A percentile compares a stretch with the other conserved stretches of the same genome.
phyloP scores from a whole-genome alignment of 2,888 invertebrate genomes.

The Drosophila pseudotalamancana region DNA sequence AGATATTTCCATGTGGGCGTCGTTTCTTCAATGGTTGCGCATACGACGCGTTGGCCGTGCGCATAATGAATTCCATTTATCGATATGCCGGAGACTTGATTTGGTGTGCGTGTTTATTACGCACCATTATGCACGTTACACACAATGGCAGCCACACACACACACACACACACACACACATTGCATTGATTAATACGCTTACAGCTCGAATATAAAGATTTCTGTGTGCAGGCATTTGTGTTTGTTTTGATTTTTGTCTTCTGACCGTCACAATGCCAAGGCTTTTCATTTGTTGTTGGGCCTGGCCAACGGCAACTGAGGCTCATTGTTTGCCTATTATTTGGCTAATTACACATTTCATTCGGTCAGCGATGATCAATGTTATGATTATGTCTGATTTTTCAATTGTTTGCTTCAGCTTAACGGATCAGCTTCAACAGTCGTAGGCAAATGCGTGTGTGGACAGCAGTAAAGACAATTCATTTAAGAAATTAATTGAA shows the following conservation, averaged over 20 bases:
- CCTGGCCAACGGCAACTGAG: constrained; percentile 8
- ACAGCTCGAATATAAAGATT: no score
- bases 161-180: background rate
- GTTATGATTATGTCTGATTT: constrained; percentile 45
- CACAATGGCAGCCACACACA: constrained; percentile 28
- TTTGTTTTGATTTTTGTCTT: constrained; percentile 44
- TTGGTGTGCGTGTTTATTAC: constrained; percentile 66
- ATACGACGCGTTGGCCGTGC: constrained; percentile 64
- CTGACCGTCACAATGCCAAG: constrained; percentile 72
- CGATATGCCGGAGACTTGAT: constrained; percentile 46
- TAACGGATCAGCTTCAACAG: constrained; percentile 22
- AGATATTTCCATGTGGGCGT: constrained; percentile 66
- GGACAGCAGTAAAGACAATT: background rate
- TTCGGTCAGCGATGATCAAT: constrained; percentile 45
- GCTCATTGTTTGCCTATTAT: constrained; percentile 59
- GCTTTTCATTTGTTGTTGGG: constrained; percentile 34
- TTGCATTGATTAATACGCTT: constrained; percentile 1
- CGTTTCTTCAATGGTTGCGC: constrained; percentile 59
- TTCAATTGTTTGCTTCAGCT: constrained; percentile 22
- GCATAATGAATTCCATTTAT: constrained; percentile 63
- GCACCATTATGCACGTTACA: constrained; percentile 63
- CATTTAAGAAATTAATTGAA: background rate
- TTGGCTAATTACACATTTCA: constrained; percentile 66
- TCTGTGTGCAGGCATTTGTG: constrained; percentile 23
- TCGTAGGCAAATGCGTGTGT: constrained; percentile 3